A percentile compares a stretch with the other conserved stretches of the same genome.
Evolutionary conservation across 2,797 vertebrate species (phyloP).

Genomic region (Natrix natrix): DNA sequence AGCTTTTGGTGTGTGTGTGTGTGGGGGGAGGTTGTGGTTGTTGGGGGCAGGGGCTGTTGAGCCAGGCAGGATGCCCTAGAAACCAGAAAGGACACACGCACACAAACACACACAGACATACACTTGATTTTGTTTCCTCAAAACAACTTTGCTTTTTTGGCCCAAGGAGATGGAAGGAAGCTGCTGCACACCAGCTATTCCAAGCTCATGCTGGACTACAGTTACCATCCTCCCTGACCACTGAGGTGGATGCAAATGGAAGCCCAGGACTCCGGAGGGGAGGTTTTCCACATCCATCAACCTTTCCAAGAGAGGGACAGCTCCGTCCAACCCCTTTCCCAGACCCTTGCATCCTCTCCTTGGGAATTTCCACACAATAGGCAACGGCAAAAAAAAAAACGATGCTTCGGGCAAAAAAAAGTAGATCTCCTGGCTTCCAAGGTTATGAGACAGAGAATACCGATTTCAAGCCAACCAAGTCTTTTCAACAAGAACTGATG

Average conservation of each 20-base stretch:
- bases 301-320: not conserved
- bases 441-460: too few species aligned
- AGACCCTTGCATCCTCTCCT: too few species aligned
- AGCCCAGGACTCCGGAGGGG: not conserved
- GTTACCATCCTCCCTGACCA: too few species aligned
- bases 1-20: constrained; percentile 13
- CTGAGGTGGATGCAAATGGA: not conserved
- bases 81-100: not conserved
- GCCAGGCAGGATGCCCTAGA: constrained; percentile 20
- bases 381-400: too few species aligned
- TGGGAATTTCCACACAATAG: too few species aligned
- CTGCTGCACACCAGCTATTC: not conserved
- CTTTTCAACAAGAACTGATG: too few species aligned
- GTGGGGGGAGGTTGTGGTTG: not conserved
- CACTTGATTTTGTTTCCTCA: not conserved
- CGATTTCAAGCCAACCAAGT: too few species aligned
- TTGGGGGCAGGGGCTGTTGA: not conserved
- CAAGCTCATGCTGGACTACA: not conserved
- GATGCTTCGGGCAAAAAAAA: too few species aligned
- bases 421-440: too few species aligned
- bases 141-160: not conserved
- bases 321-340: too few species aligned
- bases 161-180: not conserved
- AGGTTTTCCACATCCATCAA: not conserved
- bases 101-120: too few species aligned